Evolutionary conservation across 53 echinoderm and acorn worm species (phyloP), one percentile per base, ranked within the genome.

Genomic region (Astropecten irregularis): DNA sequence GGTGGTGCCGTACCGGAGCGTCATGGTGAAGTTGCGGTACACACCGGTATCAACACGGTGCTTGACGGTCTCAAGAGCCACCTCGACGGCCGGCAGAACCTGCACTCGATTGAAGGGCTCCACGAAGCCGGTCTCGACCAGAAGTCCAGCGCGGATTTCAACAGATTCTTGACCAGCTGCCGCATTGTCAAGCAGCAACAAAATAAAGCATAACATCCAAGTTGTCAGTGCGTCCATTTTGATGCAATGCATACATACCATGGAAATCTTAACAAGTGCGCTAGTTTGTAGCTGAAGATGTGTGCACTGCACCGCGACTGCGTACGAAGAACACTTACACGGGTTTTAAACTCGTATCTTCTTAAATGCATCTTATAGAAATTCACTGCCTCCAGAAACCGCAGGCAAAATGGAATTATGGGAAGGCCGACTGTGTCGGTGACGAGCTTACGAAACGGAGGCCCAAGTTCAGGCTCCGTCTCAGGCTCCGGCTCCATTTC

Each of bases 51-150:
- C 34, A 32, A 69, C 49, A 1, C 79, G 61, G 0, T 38, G 28
- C 1, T 55, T n/a, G 2, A 89, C 55, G 18, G 71, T 46, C 51
- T 89, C 84, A 8, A 89, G 30, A 34, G 89, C 89, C 11, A 89
- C 68, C 21, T 89, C 89, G 40, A 89, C 51, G 20, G 89, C 89
- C 9, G 89, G 89, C 31, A 84, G 73, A 44, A 83, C 76, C 14
- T 67, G 74, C 13, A 65, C 18, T 3, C 65, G 65, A 65, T 65
- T 38, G n/a, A 65, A 65, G 9, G 38, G 35, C 20, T 65, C 65
- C 4, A 38, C 23, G 36, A 35, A 21, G 18, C 38, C 65, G 36
- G 13, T 38, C 65, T 65, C 39, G 3, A 65, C 36, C 20, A 65
- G 36, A 65, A 65, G 65, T 16, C 23, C 65, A 0, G 38, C 65